A percentile compares a stretch with the other conserved stretches of the same genome.
Conservation (phyloP, 2,113 vertebrate genomes). For the Gavialis gangeticus region DNA sequence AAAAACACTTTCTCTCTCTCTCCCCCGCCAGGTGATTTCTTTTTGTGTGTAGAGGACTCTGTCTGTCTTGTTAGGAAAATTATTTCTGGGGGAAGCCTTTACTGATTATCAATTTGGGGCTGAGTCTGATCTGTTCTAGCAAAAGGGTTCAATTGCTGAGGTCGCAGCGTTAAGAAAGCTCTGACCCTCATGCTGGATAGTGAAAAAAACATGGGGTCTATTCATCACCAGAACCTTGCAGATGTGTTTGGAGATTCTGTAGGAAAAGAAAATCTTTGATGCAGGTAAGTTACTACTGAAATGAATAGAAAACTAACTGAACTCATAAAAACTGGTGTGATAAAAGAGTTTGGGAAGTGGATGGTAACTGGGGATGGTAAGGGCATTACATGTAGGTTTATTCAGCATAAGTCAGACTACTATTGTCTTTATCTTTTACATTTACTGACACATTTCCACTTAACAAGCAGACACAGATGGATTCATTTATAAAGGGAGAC, state of each 20-base stretch:
- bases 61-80: not conserved
- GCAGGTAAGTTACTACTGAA: conserved; percentile 25
- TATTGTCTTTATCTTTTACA: rapidly evolving
- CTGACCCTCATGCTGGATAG: conserved; percentile 12
- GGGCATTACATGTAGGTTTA: not conserved
- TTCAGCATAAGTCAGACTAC: not conserved
- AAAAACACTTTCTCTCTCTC: not conserved
- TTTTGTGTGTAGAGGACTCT: not conserved
- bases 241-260: not conserved
- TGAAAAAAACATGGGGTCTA: conserved; percentile 26
- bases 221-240: not conserved
- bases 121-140: not conserved
- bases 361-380: not conserved
- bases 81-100: not conserved
- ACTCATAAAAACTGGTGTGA: not conserved
- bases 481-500: not conserved
- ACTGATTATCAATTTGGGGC: not conserved
- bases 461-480: not conserved
- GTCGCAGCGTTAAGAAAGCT: conserved; percentile 27
- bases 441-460: not conserved
- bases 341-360: not conserved
- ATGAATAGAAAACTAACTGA: conserved; percentile 26
- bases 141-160: conserved; percentile 9
- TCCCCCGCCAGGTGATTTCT: too few species aligned
- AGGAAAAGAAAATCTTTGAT: conserved; percentile 37